Percentiles rank a stretch among this genome's conserved stretches.
Evolutionary conservation across 2,113 vertebrate genomes (phyloP).

Genomic region (Cepphus grylle): DNA sequence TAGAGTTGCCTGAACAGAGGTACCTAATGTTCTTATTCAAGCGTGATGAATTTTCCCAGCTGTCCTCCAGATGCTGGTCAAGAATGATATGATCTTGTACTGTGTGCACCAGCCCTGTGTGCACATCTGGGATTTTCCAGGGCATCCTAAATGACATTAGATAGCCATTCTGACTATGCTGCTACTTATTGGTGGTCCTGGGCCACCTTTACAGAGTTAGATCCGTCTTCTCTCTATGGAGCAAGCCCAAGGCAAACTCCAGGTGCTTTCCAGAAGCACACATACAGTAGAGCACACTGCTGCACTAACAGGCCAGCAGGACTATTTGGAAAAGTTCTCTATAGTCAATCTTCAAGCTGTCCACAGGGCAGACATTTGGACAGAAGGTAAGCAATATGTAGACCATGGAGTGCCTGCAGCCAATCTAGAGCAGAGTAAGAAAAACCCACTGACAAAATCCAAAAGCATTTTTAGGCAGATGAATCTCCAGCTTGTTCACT

Average conservation of each 20-base stretch:
- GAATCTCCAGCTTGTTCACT: not conserved
- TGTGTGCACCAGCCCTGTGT: not conserved
- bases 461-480: not conserved
- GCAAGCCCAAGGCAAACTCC: not conserved
- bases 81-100: not conserved
- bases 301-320: not conserved
- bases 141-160: not conserved
- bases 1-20: not conserved
- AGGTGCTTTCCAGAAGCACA: not conserved
- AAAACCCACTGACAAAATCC: not conserved
- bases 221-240: not conserved
- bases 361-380: not conserved
- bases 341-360: not conserved
- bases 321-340: not conserved
- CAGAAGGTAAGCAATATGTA: conserved; percentile 1
- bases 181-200: not conserved
- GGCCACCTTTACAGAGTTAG: not conserved
- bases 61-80: not conserved
- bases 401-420: not conserved
- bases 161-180: not conserved
- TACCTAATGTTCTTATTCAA: not conserved
- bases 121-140: not conserved
- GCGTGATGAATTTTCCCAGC: not conserved
- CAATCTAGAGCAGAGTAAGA: not conserved
- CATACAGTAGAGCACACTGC: not conserved